A percentile compares a stretch with the other conserved stretches of the same genome.
These are phyloP conservation scores for Platichthys stellatus DNA, from an alignment of 2,113 vertebrate genomes.

Conservation along the genomic window DNA sequence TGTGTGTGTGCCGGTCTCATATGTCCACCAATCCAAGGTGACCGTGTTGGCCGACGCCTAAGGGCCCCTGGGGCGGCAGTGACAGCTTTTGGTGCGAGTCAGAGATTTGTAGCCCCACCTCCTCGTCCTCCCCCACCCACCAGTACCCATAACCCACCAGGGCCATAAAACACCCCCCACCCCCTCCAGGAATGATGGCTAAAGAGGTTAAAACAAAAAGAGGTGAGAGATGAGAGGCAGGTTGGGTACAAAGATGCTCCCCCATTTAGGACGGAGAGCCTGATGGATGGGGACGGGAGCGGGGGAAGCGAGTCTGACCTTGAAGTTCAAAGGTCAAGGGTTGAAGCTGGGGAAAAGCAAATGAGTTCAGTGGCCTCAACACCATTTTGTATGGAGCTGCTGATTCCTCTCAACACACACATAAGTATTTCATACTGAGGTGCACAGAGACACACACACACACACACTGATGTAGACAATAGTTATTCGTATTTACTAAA, in stretches of 20 bases:
- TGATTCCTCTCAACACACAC: constrained; percentile 25
- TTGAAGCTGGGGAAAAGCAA: constrained; percentile 73
- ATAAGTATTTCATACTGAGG: too few relatives aligned
- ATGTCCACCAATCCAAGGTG: constrained; percentile 81
- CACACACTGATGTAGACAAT: neutral
- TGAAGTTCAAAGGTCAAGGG: constrained; percentile 77
- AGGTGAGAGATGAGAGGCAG: constrained; percentile 65
- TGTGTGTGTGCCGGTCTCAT: constrained; percentile 50
- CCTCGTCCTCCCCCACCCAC: constrained; percentile 46
- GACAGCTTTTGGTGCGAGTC: constrained; percentile 84
- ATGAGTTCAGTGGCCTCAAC: constrained; percentile 78
- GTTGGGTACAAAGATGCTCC: constrained; percentile 46
- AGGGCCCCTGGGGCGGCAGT: constrained; percentile 71
- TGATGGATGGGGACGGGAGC: constrained; percentile 62
- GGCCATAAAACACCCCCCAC: constrained; percentile 73
- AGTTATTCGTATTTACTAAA: neutral
- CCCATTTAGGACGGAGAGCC: constrained; percentile 46
- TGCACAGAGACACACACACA: neutral
- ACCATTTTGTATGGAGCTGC: constrained; percentile 59
- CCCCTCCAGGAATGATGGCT: constrained; percentile 75
- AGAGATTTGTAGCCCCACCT: constrained; percentile 82
- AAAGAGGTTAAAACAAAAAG: constrained; percentile 85
- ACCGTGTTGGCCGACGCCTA: constrained; percentile 79
- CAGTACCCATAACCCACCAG: constrained; percentile 74
- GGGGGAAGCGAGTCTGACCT: constrained; percentile 70